A percentile compares a stretch with the other conserved stretches of the same genome.
These are phyloP conservation scores for Drosophila anomalata DNA, from an alignment of 2,888 invertebrate species.

Conservation along the genomic window DNA sequence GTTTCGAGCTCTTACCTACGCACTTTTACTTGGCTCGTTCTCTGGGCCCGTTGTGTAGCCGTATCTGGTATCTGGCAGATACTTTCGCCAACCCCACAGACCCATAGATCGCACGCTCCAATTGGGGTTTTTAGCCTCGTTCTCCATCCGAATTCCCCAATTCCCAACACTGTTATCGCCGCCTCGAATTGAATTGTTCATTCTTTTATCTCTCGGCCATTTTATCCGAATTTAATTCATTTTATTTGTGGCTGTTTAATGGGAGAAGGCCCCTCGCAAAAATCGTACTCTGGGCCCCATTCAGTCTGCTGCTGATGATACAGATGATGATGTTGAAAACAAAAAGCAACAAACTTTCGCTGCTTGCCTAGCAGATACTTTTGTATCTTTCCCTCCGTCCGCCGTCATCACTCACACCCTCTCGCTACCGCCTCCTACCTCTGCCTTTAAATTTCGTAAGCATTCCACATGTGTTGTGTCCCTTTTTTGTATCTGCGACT, in stretches of 20 bases:
- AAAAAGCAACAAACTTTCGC: constrained; percentile 57
- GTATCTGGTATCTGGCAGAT: too few relatives aligned
- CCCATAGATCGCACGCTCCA: constrained; percentile 72
- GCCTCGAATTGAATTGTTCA: constrained; percentile 48
- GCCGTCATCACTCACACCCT: neutral
- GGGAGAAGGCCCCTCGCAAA: constrained; percentile 12
- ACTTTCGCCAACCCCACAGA: constrained; percentile 61
- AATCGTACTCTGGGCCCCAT: constrained; percentile 43
- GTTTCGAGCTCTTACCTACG: constrained; percentile 65
- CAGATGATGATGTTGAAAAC: constrained; percentile 35
- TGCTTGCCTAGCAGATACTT: constrained; percentile 51
- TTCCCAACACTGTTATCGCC: constrained; percentile 42
- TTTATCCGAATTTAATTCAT: constrained; percentile 46
- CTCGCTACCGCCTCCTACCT: constrained; percentile 3
- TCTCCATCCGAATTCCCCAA: constrained; percentile 26
- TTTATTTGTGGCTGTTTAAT: constrained; percentile 39
- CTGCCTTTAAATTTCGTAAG: constrained; percentile 37
- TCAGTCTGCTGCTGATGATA: constrained; percentile 50
- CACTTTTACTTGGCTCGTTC: constrained; percentile 60
- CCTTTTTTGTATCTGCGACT: constrained; percentile 50
- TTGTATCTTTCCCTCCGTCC: constrained; percentile 18
- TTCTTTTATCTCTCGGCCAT: constrained; percentile 20
- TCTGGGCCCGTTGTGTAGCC: neutral
- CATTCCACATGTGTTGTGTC: constrained; percentile 31
- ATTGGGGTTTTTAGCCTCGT: constrained; percentile 45